A percentile compares a stretch with the other conserved stretches of the same genome.
These are phyloP conservation scores for Orcinus orca DNA, from an alignment of 2,113 vertebrate species.

Conservation along the genomic window DNA sequence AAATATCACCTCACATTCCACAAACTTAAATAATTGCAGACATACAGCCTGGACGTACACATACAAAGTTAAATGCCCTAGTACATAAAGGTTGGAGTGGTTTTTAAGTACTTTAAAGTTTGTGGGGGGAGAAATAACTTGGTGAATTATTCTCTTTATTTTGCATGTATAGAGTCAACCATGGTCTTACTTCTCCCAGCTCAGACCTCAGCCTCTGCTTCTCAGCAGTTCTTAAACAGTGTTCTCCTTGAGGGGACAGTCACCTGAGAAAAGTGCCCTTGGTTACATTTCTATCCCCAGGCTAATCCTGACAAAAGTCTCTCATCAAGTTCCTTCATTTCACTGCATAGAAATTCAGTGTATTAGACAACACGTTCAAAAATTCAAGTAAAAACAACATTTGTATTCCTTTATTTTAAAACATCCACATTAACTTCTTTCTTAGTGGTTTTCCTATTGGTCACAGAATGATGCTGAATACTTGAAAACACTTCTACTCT, in stretches of 20 bases:
- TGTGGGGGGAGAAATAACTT: background rate
- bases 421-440: background rate
- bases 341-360: background rate
- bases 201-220: background rate
- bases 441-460: background rate
- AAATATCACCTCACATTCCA: background rate
- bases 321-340: background rate
- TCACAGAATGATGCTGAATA: background rate
- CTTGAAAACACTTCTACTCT: slow-evolving; percentile 24
- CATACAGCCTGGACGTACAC: background rate
- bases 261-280: background rate
- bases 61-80: background rate
- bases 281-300: background rate
- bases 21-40: background rate
- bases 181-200: background rate
- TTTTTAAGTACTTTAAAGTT: slow-evolving; percentile 3
- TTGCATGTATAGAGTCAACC: background rate
- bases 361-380: background rate
- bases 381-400: background rate
- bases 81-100: background rate
- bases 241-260: background rate
- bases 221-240: background rate
- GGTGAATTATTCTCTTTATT: background rate
- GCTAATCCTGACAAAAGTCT: background rate
- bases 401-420: background rate